Conservation (phyloP, 2,888 invertebrate genomes). For the Apodemia zela region DNA sequence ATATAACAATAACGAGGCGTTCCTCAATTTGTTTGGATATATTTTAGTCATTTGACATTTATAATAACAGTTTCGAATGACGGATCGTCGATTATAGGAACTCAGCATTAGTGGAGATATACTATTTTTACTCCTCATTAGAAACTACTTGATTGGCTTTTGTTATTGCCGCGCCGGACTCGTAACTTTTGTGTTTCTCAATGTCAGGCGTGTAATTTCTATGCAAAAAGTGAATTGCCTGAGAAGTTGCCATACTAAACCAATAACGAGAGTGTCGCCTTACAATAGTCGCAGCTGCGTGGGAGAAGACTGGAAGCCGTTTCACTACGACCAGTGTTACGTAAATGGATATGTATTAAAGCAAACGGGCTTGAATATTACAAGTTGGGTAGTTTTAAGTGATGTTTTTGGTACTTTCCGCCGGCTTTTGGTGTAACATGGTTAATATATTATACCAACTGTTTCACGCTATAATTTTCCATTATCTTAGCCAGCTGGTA, state of each 20-base stretch:
- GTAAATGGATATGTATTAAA: background rate
- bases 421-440: background rate
- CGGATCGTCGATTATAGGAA: no score
- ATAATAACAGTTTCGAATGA: no score
- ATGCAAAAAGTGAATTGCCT: conserved; percentile 18
- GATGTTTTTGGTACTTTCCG: no score
- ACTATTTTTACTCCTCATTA: background rate
- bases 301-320: conserved; percentile 27
- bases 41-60: no score
- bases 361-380: conserved; percentile 1
- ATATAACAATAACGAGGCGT: no score
- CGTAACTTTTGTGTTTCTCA: conserved; percentile 2
- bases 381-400: no score
- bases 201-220: conserved; percentile 7
- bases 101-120: no score
- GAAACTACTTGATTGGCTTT: background rate
- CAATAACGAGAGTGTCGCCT: conserved; percentile 30
- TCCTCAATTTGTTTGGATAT: no score
- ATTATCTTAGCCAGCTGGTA: background rate
- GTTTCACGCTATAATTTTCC: background rate
- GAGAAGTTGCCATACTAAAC: conserved; percentile 24
- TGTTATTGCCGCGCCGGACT: background rate
- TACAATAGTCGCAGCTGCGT: conserved; percentile 24
- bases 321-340: conserved; percentile 24
- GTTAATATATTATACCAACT: background rate